phyloP scores from a whole-genome alignment of 2,888 invertebrate species.

The Drosophila anomalipes region DNA sequence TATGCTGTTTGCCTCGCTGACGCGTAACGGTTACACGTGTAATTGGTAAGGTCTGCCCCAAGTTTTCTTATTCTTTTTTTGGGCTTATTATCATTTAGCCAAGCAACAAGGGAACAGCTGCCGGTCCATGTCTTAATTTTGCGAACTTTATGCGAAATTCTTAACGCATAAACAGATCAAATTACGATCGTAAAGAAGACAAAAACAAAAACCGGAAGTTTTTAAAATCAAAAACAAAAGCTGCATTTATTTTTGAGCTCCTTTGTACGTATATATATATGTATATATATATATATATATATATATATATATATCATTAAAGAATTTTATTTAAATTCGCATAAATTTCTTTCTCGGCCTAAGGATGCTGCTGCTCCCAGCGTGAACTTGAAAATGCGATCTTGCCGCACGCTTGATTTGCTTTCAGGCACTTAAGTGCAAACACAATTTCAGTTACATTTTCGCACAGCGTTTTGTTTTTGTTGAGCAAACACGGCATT shows the following conservation, averaged over 20 bases:
- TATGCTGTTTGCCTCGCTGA: slow-evolving; percentile 12
- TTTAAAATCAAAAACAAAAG: slow-evolving; percentile 62
- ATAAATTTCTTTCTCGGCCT: slow-evolving; percentile 11
- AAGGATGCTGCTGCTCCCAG: slow-evolving; percentile 42
- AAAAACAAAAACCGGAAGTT: slow-evolving; percentile 69
- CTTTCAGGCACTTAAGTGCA: slow-evolving; percentile 51
- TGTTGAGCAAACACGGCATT: slow-evolving; percentile 67
- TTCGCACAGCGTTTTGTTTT: slow-evolving; percentile 61
- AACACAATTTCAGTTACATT: slow-evolving; percentile 76
- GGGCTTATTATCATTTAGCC: not conserved
- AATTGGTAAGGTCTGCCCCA: slow-evolving; percentile 18
- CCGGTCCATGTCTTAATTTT: slow-evolving; percentile 39
- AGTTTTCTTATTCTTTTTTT: not conserved
- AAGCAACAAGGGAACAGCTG: slow-evolving; percentile 48
- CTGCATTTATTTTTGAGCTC: slow-evolving; percentile 13
- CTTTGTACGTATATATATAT: slow-evolving; percentile 2
- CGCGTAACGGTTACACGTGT: slow-evolving; percentile 38
- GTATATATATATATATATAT: not conserved
- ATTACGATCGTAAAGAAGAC: slow-evolving; percentile 59
- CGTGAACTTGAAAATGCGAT: slow-evolving; percentile 39
- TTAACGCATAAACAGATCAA: slow-evolving; percentile 77
- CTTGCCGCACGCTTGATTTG: slow-evolving; percentile 61
- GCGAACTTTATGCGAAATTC: slow-evolving; percentile 59
- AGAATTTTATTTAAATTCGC: slow-evolving; percentile 13
- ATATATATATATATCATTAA: not conserved